phyloP scores from a whole-genome alignment of 2,797 vertebrate genomes.

The Euphonia xanthogaster region DNA sequence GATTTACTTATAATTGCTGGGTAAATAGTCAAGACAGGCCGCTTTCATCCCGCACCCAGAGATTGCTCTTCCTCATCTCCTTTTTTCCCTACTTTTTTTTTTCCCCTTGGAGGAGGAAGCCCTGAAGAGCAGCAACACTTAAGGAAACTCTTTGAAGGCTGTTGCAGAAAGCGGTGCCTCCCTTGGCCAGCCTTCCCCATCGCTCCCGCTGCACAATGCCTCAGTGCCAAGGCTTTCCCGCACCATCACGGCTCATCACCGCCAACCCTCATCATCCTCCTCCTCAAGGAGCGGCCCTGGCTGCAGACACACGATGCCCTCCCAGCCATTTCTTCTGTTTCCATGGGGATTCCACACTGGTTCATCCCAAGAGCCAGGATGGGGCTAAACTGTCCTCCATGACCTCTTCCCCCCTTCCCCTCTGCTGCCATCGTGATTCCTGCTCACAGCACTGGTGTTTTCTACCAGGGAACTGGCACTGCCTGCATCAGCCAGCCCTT shows the following conservation, averaged over 20 bases:
- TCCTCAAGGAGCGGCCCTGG: rapidly evolving
- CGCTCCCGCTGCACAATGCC: background rate
- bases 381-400: rapidly evolving
- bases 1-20: slow-evolving; percentile 85
- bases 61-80: background rate
- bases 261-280: background rate
- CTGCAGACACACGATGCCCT: rapidly evolving
- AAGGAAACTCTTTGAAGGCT: slow-evolving; percentile 34
- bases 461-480: too few relatives aligned
- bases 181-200: background rate
- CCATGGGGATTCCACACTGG: background rate
- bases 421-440: background rate
- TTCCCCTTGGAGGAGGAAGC: background rate
- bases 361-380: background rate
- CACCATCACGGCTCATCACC: background rate
- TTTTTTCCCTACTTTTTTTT: background rate
- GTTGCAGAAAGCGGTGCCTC: background rate
- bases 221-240: rapidly evolving
- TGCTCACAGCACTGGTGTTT: rapidly evolving
- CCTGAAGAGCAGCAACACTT: slow-evolving; percentile 11
- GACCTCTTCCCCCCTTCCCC: background rate
- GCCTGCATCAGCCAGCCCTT: background rate
- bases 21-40: slow-evolving; percentile 75
- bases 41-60: slow-evolving; percentile 48
- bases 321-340: background rate